A percentile compares a stretch with the other conserved stretches of the same genome.
phyloP scores from a whole-genome alignment of 1,140 invertebrate species.

The Arctopsyche grandis region DNA sequence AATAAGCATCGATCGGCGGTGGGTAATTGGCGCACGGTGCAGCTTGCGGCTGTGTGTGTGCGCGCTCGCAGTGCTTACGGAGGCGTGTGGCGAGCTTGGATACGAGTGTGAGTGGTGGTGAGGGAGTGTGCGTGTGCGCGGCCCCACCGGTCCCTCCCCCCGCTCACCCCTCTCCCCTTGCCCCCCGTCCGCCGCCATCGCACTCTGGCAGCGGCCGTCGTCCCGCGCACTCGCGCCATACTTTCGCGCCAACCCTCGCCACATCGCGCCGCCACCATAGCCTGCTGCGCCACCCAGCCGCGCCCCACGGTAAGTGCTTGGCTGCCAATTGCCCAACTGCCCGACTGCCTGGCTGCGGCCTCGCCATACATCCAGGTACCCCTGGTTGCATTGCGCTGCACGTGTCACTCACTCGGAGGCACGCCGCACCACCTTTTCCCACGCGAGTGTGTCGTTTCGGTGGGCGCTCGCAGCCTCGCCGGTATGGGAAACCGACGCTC shows the following conservation, averaged over 20 bases:
- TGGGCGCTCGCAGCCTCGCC: not conserved
- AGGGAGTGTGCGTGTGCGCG: not conserved
- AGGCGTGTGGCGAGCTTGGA: not conserved
- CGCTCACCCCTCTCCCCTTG: not conserved
- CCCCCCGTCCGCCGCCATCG: conserved; percentile 12
- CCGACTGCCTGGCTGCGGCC: not conserved
- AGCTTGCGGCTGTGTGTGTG: not conserved
- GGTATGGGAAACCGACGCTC: not conserved
- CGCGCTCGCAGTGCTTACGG: not conserved
- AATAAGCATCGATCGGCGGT: not conserved
- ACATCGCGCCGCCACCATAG: not conserved
- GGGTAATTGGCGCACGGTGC: not conserved
- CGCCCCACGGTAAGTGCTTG: conserved; percentile 27
- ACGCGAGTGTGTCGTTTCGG: not conserved
- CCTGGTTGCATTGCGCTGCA: not conserved
- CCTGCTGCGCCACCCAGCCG: conserved; percentile 26
- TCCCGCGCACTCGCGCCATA: conserved; percentile 1
- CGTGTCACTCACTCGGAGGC: conserved; percentile 8
- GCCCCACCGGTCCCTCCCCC: not conserved
- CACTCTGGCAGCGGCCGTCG: conserved; percentile 16
- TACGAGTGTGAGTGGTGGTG: not conserved
- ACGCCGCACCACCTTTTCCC: not conserved
- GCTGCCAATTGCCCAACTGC: no score
- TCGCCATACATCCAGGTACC: not conserved
- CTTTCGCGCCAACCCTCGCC: not conserved